Percentiles rank a stretch among this genome's conserved stretches.
These are phyloP conservation scores for Homalodisca vitripennis DNA, from an alignment of 1,140 invertebrate genomes.

Conservation along the genomic window DNA sequence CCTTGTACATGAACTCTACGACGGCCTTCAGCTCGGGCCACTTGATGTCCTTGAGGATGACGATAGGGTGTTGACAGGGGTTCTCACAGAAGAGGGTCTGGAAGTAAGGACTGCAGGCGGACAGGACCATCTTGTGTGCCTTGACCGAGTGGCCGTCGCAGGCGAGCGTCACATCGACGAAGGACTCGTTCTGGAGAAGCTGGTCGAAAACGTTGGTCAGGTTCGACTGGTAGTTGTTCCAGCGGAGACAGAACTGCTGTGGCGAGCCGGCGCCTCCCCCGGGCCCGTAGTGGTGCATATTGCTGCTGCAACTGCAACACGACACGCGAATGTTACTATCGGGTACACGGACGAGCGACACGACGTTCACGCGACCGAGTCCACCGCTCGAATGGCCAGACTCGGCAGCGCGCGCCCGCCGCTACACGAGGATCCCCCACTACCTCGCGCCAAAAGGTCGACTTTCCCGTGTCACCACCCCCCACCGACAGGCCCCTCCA, in stretches of 20 bases:
- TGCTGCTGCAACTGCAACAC: constrained; percentile 26
- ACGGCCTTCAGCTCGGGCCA: constrained; percentile 84
- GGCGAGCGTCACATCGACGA: constrained; percentile 89
- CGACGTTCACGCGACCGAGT: constrained; percentile 23
- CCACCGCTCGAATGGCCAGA: constrained; percentile 31
- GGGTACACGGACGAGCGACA: neutral
- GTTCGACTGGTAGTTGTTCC: constrained; percentile 94
- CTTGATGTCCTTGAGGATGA: constrained; percentile 86
- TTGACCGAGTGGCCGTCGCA: constrained; percentile 89
- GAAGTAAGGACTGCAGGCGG: constrained; percentile 91
- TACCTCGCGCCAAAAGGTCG: constrained; percentile 26
- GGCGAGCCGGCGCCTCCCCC: constrained; percentile 46
- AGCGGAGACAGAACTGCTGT: constrained; percentile 82
- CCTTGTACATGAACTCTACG: constrained; percentile 92
- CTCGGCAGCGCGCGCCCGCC: neutral
- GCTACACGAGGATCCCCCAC: constrained; percentile 11
- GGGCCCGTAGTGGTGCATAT: constrained; percentile 31
- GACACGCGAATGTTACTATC: neutral
- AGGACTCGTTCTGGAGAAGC: constrained; percentile 84
- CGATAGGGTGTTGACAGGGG: constrained; percentile 87
- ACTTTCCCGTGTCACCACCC: constrained; percentile 22
- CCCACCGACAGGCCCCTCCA: constrained; percentile 23
- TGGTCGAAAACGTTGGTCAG: constrained; percentile 90
- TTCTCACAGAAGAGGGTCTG: constrained; percentile 88
- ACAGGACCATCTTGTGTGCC: constrained; percentile 90